These are phyloP conservation scores for Athene cunicularia DNA, from an alignment of 2,113 vertebrate species.

Conservation along the genomic window DNA sequence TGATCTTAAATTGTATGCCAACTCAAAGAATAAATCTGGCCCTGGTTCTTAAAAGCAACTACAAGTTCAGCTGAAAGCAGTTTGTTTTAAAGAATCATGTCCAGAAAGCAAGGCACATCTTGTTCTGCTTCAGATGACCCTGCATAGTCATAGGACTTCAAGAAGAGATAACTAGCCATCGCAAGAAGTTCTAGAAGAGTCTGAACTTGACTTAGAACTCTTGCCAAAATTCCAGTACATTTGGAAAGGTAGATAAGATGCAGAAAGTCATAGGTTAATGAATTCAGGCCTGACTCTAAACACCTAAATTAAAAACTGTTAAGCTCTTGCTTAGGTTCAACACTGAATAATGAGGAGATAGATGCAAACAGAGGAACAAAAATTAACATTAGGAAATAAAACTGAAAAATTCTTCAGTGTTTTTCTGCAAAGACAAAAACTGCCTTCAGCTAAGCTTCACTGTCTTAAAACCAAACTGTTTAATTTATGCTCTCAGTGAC, in stretches of 20 bases:
- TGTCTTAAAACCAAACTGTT: neutral
- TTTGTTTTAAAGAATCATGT: neutral
- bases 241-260: neutral
- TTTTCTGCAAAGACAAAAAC: neutral
- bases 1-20: neutral
- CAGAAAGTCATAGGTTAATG: neutral
- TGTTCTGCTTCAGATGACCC: neutral
- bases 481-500: neutral
- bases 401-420: neutral
- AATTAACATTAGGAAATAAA: neutral
- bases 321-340: neutral
- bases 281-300: neutral
- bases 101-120: neutral
- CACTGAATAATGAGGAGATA: neutral
- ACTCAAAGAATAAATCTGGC: neutral
- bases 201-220: neutral
- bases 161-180: neutral
- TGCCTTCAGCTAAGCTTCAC: neutral
- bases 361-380: neutral
- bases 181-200: neutral
- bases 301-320: neutral
- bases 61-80: neutral
- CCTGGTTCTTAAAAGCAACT: neutral
- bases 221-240: neutral
- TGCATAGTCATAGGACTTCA: neutral